Conservation (phyloP, 2,113 vertebrate species). For the Eidolon helvum region DNA sequence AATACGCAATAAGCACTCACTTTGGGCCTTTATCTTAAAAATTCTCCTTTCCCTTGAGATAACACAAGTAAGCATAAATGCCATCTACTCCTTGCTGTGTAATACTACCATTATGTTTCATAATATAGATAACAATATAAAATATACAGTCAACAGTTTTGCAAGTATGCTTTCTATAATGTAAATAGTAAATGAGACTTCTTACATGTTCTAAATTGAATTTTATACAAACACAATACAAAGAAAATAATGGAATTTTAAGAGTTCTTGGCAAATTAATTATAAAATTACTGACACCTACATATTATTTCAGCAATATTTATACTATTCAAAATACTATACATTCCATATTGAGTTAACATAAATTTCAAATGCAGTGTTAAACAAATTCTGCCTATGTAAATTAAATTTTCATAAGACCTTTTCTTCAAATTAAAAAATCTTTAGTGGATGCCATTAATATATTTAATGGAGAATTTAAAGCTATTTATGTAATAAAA, state of each 20-base stretch:
- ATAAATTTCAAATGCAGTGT: conserved; percentile 23
- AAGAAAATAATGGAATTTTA: conserved; percentile 35
- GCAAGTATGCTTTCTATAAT: neutral
- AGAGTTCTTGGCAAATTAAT: conserved; percentile 17
- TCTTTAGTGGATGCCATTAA: neutral
- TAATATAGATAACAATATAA: neutral
- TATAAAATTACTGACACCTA: neutral
- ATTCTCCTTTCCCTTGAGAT: neutral
- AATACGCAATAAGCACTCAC: neutral
- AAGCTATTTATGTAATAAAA: conserved; percentile 19
- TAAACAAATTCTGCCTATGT: neutral
- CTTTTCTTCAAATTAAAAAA: neutral
- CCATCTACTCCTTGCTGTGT: neutral
- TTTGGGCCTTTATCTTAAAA: neutral
- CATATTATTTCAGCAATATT: neutral
- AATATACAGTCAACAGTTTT: neutral
- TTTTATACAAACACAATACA: neutral
- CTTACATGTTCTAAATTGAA: neutral
- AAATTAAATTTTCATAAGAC: neutral
- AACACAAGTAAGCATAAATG: neutral
- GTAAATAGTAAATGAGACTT: neutral
- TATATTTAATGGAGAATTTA: neutral
- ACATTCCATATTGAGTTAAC: neutral
- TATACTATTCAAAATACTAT: neutral
- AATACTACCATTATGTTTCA: neutral